Conservation (phyloP, 2,888 invertebrate genomes). For the Tortricodes alternella region DNA sequence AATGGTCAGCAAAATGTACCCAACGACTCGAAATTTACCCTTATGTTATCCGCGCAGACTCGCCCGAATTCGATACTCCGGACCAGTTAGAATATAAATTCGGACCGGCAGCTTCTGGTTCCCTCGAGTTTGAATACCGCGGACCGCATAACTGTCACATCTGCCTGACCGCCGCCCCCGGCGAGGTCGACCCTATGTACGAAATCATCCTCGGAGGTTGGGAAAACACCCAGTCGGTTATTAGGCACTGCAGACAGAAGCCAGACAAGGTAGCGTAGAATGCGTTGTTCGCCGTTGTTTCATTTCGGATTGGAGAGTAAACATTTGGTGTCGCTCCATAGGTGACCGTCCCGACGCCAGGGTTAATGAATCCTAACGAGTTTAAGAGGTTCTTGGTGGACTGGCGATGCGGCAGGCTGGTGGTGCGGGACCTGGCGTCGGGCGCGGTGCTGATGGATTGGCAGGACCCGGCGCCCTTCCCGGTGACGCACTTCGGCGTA, state of each 20-base stretch:
- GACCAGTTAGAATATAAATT: slow-evolving; percentile 84
- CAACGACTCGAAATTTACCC: slow-evolving; percentile 60
- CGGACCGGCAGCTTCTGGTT: slow-evolving; percentile 79
- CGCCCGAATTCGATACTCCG: slow-evolving; percentile 78
- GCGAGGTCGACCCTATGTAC: slow-evolving; percentile 84
- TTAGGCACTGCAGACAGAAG: slow-evolving; percentile 84
- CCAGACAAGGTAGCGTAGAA: slow-evolving; percentile 83
- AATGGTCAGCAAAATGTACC: slow-evolving; percentile 69
- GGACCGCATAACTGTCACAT: slow-evolving; percentile 86
- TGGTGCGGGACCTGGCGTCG: slow-evolving; percentile 71
- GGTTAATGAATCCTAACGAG: slow-evolving; percentile 80
- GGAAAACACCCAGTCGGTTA: slow-evolving; percentile 85
- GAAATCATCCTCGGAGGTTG: slow-evolving; percentile 87
- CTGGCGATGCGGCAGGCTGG: slow-evolving; percentile 81
- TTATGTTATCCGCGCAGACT: slow-evolving; percentile 73
- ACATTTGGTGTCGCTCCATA: slow-evolving; percentile 56
- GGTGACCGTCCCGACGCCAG: slow-evolving; percentile 83
- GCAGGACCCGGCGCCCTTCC: slow-evolving; percentile 83
- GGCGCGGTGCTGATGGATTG: slow-evolving; percentile 83
- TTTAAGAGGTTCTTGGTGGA: slow-evolving; percentile 81
- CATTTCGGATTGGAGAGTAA: slow-evolving; percentile 31
- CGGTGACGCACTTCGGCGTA: slow-evolving; percentile 84
- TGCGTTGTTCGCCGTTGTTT: slow-evolving; percentile 45
- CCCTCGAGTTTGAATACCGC: slow-evolving; percentile 81
- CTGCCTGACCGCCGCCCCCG: slow-evolving; percentile 79